Evolutionary conservation across 2,888 invertebrate species (phyloP).

Genomic region (Ophonus ardosiacus): DNA sequence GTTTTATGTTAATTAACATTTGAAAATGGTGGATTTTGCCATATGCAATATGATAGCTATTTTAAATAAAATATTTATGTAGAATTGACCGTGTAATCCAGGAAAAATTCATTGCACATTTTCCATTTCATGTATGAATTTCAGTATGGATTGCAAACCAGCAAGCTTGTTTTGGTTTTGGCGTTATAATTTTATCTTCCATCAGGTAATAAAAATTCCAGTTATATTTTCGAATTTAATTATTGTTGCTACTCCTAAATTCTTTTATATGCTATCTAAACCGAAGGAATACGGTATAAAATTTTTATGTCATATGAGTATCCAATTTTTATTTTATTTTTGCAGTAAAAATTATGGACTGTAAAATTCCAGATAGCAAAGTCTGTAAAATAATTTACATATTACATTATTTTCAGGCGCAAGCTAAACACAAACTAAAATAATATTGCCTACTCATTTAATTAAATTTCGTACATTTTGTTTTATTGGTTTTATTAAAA

Average conservation of each 20-base stretch:
- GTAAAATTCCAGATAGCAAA: constrained; percentile 37
- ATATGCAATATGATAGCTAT: constrained; percentile 17
- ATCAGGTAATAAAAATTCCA: constrained; percentile 14
- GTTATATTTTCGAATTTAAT: constrained; percentile 34
- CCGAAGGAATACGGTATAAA: constrained; percentile 40
- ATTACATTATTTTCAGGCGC: constrained; percentile 13
- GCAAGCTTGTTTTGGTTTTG: constrained; percentile 24
- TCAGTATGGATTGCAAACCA: background rate
- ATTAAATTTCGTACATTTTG: background rate
- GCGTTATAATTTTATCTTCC: constrained; percentile 1
- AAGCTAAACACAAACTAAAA: background rate
- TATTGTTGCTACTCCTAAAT: constrained; percentile 40
- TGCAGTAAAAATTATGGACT: constrained; percentile 54
- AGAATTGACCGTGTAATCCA: constrained; percentile 23
- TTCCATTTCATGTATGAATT: constrained; percentile 25
- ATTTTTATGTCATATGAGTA: constrained; percentile 39
- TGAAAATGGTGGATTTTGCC: constrained; percentile 23
- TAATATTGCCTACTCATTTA: background rate
- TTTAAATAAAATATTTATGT: constrained; percentile 26
- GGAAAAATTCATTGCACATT: constrained; percentile 30
- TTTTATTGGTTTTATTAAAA: background rate
- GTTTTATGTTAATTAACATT: constrained; percentile 49
- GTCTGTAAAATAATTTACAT: constrained; percentile 25
- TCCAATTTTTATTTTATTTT: constrained; percentile 56
- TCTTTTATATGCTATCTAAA: constrained; percentile 37